These are phyloP conservation scores for Luidia sarsii DNA, from an alignment of 53 echinoderm and acorn worm genomes.

Conservation along the genomic window DNA sequence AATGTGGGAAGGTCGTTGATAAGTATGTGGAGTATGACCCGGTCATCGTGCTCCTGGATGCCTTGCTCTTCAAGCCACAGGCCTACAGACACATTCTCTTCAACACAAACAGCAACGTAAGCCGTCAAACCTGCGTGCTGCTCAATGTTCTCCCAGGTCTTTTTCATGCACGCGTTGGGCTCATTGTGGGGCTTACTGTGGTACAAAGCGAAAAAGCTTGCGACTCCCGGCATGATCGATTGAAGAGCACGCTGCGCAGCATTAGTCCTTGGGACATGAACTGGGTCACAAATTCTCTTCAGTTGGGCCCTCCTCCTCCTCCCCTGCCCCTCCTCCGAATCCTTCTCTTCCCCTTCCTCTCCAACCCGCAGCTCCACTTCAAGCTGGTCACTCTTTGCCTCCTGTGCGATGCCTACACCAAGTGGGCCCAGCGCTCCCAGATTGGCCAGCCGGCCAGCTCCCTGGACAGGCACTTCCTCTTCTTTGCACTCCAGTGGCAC, in stretches of 20 bases:
- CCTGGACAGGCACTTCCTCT: conserved; percentile 64
- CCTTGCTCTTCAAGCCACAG: conserved; percentile 87
- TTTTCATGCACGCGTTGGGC: no score
- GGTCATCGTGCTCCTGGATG: conserved; percentile 93
- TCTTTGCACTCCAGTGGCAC: conserved; percentile 90
- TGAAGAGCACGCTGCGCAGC: no score
- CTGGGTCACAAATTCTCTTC: not conserved
- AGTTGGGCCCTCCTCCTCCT: not conserved
- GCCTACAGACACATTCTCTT: conserved; percentile 93
- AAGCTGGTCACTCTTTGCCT: conserved; percentile 77
- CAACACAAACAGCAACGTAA: conserved; percentile 80
- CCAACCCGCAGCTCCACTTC: conserved; percentile 80
- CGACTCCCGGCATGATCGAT: no score
- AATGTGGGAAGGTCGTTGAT: conserved; percentile 85
- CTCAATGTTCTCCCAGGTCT: no score
- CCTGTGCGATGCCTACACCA: conserved; percentile 93
- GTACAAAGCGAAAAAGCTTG: no score
- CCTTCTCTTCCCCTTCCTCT: not conserved
- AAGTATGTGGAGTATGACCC: conserved; percentile 98
- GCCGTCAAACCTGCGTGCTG: no score
- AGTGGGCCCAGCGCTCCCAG: conserved; percentile 76
- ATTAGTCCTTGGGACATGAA: no score
- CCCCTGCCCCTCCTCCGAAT: not conserved
- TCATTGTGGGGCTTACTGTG: no score
- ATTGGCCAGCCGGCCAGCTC: not conserved